Evolutionary conservation across 2,113 vertebrate species (phyloP).

Genomic region (Zosterops pallidus): DNA sequence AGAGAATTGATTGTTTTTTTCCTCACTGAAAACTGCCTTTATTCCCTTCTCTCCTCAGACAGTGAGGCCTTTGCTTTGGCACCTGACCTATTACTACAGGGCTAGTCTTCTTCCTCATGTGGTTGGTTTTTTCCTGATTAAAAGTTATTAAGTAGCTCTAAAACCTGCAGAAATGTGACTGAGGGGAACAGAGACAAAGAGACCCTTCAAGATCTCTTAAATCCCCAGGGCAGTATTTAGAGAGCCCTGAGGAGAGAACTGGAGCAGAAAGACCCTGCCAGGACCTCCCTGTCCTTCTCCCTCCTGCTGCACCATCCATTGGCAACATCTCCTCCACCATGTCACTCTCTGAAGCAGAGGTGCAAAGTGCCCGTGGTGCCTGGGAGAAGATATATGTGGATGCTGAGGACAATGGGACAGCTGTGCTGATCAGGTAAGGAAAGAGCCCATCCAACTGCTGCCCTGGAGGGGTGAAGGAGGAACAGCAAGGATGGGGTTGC

Average conservation of each 20-base stretch:
- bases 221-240: constrained; percentile 53
- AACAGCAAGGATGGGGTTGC: neutral
- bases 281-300: neutral
- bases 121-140: constrained; percentile 67
- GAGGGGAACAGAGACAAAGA: constrained; percentile 8
- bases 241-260: neutral
- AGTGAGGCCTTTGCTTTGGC: neutral
- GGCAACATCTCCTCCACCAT: neutral
- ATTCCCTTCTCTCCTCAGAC: neutral
- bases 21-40: neutral
- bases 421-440: constrained; percentile 61
- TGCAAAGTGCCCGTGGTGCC: constrained; percentile 36
- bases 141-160: constrained; percentile 53
- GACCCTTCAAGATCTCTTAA: constrained; percentile 36
- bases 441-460: neutral
- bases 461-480: neutral
- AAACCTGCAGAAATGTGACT: constrained; percentile 47
- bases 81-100: neutral
- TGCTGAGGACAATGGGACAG: constrained; percentile 44
- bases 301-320: neutral
- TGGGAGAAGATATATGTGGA: constrained; percentile 57
- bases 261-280: neutral
- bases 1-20: neutral
- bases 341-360: constrained; percentile 45
- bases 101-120: constrained; percentile 25